Percentiles rank a stretch among this genome's conserved stretches.
phyloP scores from a whole-genome alignment of 2,888 invertebrate genomes.

The Aquatica leii region DNA sequence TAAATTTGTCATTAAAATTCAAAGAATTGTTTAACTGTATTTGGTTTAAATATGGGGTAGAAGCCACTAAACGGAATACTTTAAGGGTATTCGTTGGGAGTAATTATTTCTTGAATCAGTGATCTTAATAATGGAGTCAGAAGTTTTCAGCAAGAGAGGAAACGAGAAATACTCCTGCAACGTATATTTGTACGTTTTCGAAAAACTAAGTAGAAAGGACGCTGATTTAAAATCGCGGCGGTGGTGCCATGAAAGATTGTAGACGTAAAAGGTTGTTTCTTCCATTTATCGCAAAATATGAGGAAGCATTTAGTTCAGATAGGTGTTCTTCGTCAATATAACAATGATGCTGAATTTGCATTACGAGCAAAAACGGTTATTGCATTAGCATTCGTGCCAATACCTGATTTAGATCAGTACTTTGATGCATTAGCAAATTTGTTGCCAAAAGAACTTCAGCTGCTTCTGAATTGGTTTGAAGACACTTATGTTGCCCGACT shows the following conservation, averaged over 20 bases:
- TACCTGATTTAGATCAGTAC: constrained; percentile 10
- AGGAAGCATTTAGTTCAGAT: no score
- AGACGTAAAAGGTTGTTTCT: constrained; percentile 3
- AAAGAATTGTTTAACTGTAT: no score
- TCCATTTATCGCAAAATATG: not conserved
- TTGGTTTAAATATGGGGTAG: no score
- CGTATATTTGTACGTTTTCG: constrained; percentile 4
- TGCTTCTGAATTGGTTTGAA: no score
- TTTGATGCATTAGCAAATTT: constrained; percentile 7
- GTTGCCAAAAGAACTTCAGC: constrained; percentile 9
- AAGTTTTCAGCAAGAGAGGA: constrained; percentile 19
- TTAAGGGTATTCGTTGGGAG: no score
- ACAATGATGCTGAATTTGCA: no score
- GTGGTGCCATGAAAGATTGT: no score
- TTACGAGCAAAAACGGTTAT: no score
- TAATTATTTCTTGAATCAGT: no score
- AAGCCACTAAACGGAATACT: no score
- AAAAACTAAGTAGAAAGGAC: constrained; percentile 1
- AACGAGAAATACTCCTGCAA: constrained; percentile 9
- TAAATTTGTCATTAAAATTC: no score
- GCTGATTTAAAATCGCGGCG: constrained; percentile 5
- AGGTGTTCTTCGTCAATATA: constrained; percentile 7
- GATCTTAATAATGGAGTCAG: no score
- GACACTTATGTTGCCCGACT: not conserved
- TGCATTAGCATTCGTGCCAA: constrained; percentile 15